phyloP scores from a whole-genome alignment of 2,797 vertebrate species.

The Eulemur albifrons region DNA sequence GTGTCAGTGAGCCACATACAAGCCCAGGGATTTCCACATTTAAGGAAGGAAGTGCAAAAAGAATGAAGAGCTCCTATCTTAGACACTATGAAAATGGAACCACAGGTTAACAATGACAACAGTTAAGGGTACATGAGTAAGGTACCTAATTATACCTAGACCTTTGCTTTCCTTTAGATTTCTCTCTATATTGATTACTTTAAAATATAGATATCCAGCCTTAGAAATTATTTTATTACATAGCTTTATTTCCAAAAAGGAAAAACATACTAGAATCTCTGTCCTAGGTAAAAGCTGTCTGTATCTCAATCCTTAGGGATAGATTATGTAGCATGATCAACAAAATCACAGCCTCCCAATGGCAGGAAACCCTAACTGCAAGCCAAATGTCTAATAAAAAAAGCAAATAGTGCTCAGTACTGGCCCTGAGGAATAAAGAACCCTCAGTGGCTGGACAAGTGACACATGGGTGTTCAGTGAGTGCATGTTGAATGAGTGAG shows the following conservation, averaged over 20 bases:
- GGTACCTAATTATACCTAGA: neutral
- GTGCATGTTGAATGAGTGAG: neutral
- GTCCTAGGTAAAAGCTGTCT: neutral
- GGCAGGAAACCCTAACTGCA: slow-evolving; percentile 5
- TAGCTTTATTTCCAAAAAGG: slow-evolving; percentile 34
- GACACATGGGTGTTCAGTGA: neutral
- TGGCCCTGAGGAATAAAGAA: neutral
- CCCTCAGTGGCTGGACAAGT: neutral
- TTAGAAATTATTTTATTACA: slow-evolving; percentile 26
- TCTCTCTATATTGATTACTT: neutral
- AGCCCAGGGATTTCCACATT: neutral
- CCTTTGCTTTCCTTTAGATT: neutral
- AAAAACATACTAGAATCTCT: slow-evolving; percentile 17
- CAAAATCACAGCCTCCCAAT: slow-evolving; percentile 10
- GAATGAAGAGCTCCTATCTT: neutral
- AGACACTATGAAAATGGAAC: neutral
- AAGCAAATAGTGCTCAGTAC: neutral
- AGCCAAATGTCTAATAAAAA: slow-evolving; percentile 6
- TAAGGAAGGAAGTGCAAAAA: neutral
- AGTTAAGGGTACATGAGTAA: neutral
- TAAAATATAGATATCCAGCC: neutral
- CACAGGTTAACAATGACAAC: neutral
- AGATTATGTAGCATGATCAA: neutral
- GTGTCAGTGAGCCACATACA: neutral
- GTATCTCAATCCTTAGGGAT: neutral